Conservation (phyloP, 2,888 invertebrate genomes). For the Eueremaeus valkanovi region DNA sequence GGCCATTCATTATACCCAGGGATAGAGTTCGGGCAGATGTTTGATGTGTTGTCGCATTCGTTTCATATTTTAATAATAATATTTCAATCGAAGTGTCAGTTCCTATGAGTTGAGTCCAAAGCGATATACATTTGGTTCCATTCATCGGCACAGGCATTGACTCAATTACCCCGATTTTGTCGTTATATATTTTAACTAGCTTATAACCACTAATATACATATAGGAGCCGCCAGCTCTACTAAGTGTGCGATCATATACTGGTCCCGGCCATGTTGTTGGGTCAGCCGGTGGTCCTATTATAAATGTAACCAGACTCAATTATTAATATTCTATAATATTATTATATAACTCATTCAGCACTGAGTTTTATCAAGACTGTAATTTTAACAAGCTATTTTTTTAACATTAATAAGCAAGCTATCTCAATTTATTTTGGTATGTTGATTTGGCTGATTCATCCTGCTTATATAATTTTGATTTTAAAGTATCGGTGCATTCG, state of each 20-base stretch:
- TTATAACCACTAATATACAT: neutral
- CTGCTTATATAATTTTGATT: too few species aligned
- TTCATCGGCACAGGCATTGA: neutral
- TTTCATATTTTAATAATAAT: neutral
- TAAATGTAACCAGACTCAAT: neutral
- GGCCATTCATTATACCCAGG: neutral
- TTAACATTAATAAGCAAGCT: too few species aligned
- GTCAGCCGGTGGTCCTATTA: neutral
- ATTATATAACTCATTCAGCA: too few species aligned
- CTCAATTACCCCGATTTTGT: neutral
- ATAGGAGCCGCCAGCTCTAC: slow-evolving; percentile 14
- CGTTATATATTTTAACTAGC: neutral
- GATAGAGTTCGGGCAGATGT: too few species aligned
- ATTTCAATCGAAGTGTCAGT: neutral
- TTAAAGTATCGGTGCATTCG: too few species aligned
- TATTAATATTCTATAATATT: too few species aligned
- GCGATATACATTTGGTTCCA: slow-evolving; percentile 1
- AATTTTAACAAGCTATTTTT: too few species aligned
- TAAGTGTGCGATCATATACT: slow-evolving; percentile 1
- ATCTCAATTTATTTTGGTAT: too few species aligned
- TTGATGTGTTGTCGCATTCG: neutral
- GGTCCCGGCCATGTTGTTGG: slow-evolving; percentile 22
- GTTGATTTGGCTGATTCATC: too few species aligned
- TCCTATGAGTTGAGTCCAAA: slow-evolving; percentile 25
- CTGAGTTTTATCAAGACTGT: too few species aligned